Base-by-base conservation (phyloP, 1,140 invertebrate species). In the Pteromalus puparum region DNA sequence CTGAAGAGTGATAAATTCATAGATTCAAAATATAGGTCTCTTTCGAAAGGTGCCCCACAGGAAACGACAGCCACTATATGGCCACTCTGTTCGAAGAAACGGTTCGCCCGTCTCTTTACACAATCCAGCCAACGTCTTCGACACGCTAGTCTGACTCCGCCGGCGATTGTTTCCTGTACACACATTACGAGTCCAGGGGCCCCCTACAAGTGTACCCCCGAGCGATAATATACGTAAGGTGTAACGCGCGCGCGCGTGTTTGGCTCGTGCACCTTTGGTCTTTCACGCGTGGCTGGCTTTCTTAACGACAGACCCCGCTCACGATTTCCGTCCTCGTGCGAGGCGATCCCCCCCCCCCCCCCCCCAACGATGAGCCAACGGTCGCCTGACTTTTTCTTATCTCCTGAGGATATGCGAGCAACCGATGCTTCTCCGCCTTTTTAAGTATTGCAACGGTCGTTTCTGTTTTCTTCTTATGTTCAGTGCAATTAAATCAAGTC, bases 171-270 rank as follows among this genome's bases (percentile, higher is more conserved):
- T 85, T 53, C 84, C 86, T 84, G 38, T 68, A 82, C 4, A 21
- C 30, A 72, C 15, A 72, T 34, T 34, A 34, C 30, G 30, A 2
- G 72, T 21, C 1, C 10, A 85, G 28, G 74, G 84, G 86, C 42
- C 89, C 89, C 90, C 88, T 87, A 87, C 90, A 90, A 88, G 89
- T 91, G 90, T 34, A 86, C 82, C 86, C 76, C 68, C 82, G 76
- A 73, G 73, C 61, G 75, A 87, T 81, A n/a, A 65, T 79, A n/a
- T 65, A 42, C 26, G 21, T n/a, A 73, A 38, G 61, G 73, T 86
- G 84, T 38, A 46, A 80, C 77, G n/a, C 6, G 9, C 42, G 15
- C 77, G 53, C 77, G 70, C 48, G 78, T 84, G 68, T 10, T 21
- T 21, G 42, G 38, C 82, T 65, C 24, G 26, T 48, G 30, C 48